Evolutionary conservation across 2,888 invertebrate genomes (phyloP).

Genomic region (Linnaemya tessellans): DNA sequence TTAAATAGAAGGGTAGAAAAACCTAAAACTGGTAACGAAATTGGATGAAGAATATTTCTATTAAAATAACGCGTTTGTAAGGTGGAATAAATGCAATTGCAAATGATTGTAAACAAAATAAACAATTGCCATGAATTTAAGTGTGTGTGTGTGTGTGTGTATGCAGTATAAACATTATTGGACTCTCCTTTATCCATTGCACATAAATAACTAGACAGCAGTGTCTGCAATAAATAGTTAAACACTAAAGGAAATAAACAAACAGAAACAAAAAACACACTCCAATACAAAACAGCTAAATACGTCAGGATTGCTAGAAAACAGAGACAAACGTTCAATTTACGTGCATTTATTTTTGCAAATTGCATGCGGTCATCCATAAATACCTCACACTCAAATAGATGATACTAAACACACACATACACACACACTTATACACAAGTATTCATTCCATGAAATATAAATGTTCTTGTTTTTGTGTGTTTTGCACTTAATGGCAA

Average conservation of each 20-base stretch:
- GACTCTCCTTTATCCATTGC: slow-evolving; percentile 5
- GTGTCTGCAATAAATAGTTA: slow-evolving; percentile 60
- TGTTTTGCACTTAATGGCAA: background rate
- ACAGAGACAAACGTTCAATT: slow-evolving; percentile 68
- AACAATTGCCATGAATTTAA: slow-evolving; percentile 51
- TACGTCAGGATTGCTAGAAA: slow-evolving; percentile 42
- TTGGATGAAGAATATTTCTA: slow-evolving; percentile 36
- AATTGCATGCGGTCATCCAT: slow-evolving; percentile 72
- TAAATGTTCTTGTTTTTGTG: background rate
- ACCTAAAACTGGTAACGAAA: slow-evolving; percentile 37
- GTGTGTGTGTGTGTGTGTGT: slow-evolving; percentile 2
- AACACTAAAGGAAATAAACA: slow-evolving; percentile 43
- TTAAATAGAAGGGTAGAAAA: background rate
- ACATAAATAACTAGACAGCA: slow-evolving; percentile 53
- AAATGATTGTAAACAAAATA: slow-evolving; percentile 54
- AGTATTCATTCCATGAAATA: slow-evolving; percentile 16
- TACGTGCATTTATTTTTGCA: slow-evolving; percentile 71
- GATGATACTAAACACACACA: slow-evolving; percentile 30
- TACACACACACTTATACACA: background rate
- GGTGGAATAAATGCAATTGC: slow-evolving; percentile 18
- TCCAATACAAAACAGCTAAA: background rate
- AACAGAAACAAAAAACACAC: background rate
- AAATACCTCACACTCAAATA: slow-evolving; percentile 68
- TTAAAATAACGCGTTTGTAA: slow-evolving; percentile 7
- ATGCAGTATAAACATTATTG: background rate